These are phyloP conservation scores for Drosophila pegasa DNA, from an alignment of 2,888 invertebrate genomes.

Conservation along the genomic window DNA sequence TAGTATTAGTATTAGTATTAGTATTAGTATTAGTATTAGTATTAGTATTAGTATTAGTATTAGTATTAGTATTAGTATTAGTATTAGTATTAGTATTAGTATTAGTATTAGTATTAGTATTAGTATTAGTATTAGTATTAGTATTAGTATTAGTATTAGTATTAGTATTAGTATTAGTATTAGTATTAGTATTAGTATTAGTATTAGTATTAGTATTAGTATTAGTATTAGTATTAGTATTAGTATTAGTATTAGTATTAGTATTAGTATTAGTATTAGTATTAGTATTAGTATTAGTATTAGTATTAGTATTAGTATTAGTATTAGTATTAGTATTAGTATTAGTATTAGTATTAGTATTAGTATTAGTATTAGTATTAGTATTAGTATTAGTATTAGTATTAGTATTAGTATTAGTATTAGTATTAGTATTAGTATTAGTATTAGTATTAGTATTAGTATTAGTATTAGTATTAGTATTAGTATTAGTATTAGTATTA, in stretches of 20 bases:
- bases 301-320: neutral
- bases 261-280: neutral
- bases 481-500: neutral
- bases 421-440: neutral
- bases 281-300: neutral
- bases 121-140: neutral
- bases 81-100: conserved; percentile 1
- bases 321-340: neutral
- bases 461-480: neutral
- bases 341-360: neutral
- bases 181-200: neutral
- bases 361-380: neutral
- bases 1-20: neutral
- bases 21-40: neutral
- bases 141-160: neutral
- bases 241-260: neutral
- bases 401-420: neutral
- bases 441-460: neutral
- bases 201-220: neutral
- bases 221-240: conserved; percentile 1
- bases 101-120: neutral
- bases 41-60: neutral
- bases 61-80: conserved; percentile 3
- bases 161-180: neutral
- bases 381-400: neutral